Percentiles rank a stretch among this genome's conserved stretches.
Conservation (phyloP, 2,797 vertebrate genomes). For the Sebastes matsubarae region DNA sequence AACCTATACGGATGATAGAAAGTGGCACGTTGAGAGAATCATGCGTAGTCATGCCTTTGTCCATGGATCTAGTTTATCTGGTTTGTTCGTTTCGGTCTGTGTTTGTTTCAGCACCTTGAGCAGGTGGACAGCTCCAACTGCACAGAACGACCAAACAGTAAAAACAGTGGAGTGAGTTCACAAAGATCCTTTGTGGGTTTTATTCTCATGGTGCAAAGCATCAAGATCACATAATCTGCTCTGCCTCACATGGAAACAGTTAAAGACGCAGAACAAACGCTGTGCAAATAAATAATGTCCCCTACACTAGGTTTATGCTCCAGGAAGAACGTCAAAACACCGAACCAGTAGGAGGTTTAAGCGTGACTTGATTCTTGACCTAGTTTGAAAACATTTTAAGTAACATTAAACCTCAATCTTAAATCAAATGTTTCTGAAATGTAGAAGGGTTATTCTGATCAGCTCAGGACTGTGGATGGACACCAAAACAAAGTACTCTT, state of each 20-base stretch:
- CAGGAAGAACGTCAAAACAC: background rate
- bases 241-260: background rate
- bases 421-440: background rate
- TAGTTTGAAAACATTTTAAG: background rate
- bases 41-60: background rate
- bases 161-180: background rate
- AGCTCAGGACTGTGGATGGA: no score
- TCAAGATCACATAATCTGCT: background rate
- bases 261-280: background rate
- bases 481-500: background rate
- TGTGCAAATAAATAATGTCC: background rate
- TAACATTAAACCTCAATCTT: background rate
- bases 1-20: background rate
- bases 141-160: background rate
- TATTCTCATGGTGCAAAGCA: background rate
- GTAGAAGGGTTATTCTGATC: background rate
- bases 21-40: background rate
- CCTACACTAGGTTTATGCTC: background rate
- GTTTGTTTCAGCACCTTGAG: slow-evolving; percentile 35
- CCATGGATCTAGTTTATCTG: background rate
- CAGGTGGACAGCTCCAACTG: slow-evolving; percentile 55
- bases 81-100: background rate
- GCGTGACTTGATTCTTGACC: background rate
- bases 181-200: slow-evolving; percentile 9
- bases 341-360: background rate